phyloP scores from a whole-genome alignment of 2,797 vertebrate genomes.

The Vultur gryphus region DNA sequence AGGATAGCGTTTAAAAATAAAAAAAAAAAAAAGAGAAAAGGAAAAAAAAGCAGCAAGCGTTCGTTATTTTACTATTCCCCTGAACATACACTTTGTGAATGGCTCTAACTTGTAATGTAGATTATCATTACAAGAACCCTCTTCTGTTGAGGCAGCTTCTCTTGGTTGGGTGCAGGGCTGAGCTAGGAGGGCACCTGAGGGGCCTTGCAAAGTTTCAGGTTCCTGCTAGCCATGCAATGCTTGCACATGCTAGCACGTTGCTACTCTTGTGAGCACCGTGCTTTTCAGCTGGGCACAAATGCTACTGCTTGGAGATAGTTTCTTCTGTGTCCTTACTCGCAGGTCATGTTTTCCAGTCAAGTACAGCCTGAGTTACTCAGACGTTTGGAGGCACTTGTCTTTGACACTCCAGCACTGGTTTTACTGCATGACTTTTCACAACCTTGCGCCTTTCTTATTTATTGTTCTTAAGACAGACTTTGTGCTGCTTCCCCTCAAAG shows the following conservation, averaged over 20 bases:
- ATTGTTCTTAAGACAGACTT: not conserved
- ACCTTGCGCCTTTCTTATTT: not conserved
- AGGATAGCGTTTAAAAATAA: not conserved
- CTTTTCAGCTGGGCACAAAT: not conserved
- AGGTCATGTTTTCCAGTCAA: not conserved
- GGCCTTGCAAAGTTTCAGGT: not conserved
- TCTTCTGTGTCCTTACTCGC: not conserved
- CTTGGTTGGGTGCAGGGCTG: not conserved
- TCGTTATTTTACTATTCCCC: not conserved
- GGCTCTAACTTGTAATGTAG: not conserved
- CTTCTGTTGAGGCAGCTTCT: not conserved
- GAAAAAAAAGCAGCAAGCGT: accelerated
- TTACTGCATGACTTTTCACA: not conserved
- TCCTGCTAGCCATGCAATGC: not conserved
- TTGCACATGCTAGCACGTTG: too few relatives aligned
- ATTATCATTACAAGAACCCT: not conserved
- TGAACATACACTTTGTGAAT: not conserved
- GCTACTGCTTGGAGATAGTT: not conserved
- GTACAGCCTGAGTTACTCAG: not conserved
- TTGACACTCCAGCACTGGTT: not conserved
- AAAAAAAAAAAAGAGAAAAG: too few relatives aligned
- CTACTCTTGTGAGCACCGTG: not conserved
- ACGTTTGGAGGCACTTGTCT: not conserved
- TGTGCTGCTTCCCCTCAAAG: not conserved
- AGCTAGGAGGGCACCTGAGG: not conserved